Base-by-base conservation (phyloP, 2,113 vertebrate species). In the Jacana jacana region DNA sequence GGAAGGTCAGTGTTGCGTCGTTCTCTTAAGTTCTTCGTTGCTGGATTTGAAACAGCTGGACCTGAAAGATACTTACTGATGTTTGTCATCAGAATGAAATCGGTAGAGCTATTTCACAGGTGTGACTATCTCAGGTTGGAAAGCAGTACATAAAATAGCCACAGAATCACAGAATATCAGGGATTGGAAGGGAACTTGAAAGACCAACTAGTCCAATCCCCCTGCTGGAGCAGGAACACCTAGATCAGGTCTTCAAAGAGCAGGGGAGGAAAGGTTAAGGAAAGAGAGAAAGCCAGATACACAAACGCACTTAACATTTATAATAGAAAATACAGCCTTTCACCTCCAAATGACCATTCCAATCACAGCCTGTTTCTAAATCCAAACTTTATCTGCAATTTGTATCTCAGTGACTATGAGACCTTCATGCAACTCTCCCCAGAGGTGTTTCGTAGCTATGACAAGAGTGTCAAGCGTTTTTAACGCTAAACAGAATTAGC, bases 21-120 rank as follows among this genome's bases (percentile, higher is more conserved):
- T 91, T 99, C 99, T 66, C 96, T 83, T 77, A 97, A 93, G 30
- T 49, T 95, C 96, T 99, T 99, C 0, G 93, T 87, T 79, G 97
- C 78, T 9, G 98, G 97, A 89, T 98, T 99, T 81, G 97, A 96
- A 54, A 95, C 94, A 92, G 96, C 86, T 86, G 98, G 89, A 94
- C 95, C 99, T 99, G 64, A 65, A 96, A 96, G 52, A 91, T 4
- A 93, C 5, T 84, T 52, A 66, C 55, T 82, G 33, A 46, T 69
- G 88, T 86, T 49, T 25, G 12, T 17, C 57, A 79, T 27, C 51
- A 72, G 37, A 87, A 88, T 17, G 23, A 63, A 86, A 84, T 0
- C 27, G 25, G 31, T 17, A 63, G 12, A 27, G 75, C 42, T 71
- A 4, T 22, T 87, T 77, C 58, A 48, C 17, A 68, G 17, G 11